These are phyloP conservation scores for Macrotis lagotis DNA, from an alignment of 2,113 vertebrate species.

Conservation along the genomic window DNA sequence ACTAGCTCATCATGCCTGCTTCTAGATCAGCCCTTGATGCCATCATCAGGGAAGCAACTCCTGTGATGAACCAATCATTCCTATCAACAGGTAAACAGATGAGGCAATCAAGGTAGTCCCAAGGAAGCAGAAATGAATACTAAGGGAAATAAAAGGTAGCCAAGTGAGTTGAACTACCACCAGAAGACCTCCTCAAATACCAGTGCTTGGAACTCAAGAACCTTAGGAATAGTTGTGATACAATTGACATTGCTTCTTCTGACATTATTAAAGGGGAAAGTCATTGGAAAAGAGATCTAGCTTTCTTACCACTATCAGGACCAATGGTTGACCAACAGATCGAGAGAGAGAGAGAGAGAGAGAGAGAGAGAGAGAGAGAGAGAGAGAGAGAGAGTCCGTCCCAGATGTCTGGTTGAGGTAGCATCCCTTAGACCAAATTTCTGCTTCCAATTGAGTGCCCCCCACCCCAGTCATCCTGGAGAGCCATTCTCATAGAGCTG, in stretches of 20 bases:
- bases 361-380: not conserved
- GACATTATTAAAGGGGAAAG: not conserved
- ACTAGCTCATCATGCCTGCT: not conserved
- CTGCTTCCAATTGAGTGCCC: not conserved
- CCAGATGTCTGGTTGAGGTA: not conserved
- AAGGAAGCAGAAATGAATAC: not conserved
- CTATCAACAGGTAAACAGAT: not conserved
- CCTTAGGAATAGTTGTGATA: not conserved
- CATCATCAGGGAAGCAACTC: not conserved
- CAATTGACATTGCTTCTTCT: not conserved
- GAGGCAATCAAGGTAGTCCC: not conserved
- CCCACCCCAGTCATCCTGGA: not conserved
- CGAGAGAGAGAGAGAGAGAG: not conserved
- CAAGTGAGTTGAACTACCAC: not conserved
- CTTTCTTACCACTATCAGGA: not conserved
- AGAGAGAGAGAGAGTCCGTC: not conserved
- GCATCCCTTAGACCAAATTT: not conserved
- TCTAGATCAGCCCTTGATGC: not conserved
- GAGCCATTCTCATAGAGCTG: not conserved
- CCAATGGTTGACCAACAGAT: not conserved
- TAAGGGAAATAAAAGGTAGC: accelerated
- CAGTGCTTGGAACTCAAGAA: not conserved
- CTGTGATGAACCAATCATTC: not conserved
- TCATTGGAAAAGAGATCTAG: not conserved
- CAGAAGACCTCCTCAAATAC: not conserved